Conservation (phyloP, 2,113 vertebrate species). For the Murina feae region DNA sequence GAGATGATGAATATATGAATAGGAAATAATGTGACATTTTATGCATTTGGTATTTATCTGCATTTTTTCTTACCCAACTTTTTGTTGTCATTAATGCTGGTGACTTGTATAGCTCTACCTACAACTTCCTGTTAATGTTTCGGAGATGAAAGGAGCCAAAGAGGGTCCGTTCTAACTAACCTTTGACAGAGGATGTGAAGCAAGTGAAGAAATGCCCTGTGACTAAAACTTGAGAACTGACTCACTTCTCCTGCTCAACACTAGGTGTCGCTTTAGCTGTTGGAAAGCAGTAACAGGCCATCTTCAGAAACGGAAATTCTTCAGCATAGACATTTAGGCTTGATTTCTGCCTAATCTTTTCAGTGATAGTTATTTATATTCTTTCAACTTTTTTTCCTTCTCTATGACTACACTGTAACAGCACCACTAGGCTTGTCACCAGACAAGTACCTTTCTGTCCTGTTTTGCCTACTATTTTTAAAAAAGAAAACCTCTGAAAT, state of each 20-base stretch:
- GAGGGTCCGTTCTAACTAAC: not conserved
- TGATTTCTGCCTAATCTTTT: not conserved
- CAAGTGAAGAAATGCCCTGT: too few relatives aligned
- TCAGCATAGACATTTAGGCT: not conserved
- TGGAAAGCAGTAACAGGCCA: not conserved
- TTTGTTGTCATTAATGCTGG: not conserved
- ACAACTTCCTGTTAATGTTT: not conserved
- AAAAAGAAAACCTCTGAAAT: not conserved
- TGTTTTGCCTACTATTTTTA: not conserved
- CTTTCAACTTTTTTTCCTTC: not conserved
- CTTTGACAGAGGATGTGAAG: not conserved
- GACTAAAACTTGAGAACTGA: not conserved
- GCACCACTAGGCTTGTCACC: not conserved
- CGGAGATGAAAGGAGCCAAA: not conserved
- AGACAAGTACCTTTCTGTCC: not conserved
- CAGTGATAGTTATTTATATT: not conserved
- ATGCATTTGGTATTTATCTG: not conserved
- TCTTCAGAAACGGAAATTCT: not conserved
- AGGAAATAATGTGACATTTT: not conserved
- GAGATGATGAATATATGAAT: not conserved
- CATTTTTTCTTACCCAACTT: not conserved
- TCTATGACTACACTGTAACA: not conserved
- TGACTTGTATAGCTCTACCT: not conserved
- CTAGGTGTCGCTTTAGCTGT: slow-evolving; percentile 33
- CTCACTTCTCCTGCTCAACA: not conserved